Evolutionary conservation across 2,888 invertebrate species (phyloP), one percentile per base, ranked within the genome.

Genomic region (Sepioteuthis lessoniana): DNA sequence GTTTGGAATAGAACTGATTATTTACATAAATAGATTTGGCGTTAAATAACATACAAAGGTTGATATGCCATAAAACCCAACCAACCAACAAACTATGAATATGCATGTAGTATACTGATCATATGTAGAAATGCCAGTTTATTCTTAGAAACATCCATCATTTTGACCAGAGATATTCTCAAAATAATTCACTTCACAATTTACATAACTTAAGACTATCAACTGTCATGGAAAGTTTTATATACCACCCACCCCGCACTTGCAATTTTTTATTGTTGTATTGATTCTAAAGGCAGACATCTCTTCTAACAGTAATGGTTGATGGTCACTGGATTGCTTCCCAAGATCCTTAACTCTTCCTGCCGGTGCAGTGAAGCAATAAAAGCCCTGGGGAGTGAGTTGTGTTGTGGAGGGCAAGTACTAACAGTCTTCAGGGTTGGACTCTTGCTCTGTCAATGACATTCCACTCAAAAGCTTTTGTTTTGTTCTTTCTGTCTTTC

Each of bases 281-380:
- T 76, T 76, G 76, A 76, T 76, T 76, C 16, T 31, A n/a, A 76
- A 76, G n/a, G n/a, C n/a, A 76, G 31, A 10, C n/a, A n/a, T 16
- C 76, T 76, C 2, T n/a, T n/a, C n/a, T 76, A 47, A 47, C 46
- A 31, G 60, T 60, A 76, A 76, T 76, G 76, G 76, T 76, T 76
- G 76, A 76, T 76, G 76, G 31, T 76, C n/a, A 76, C n/a, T 76
- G 76, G 76, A 76, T 76, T 76, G 31, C 76, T 76, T 76, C n/a
- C 76, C 31, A 50, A 50, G 50, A 50, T 50, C 21, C 50, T 50
- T 19, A 76, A 76, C 10, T 76, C 76, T 8, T 31, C 76, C 16
- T 76, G 31, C 76, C n/a, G n/a, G n/a, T 31, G 76, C 31, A 76
- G 76, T 76, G 76, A 76, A 76, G 76, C 76, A 76, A 76, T 76